Conservation (phyloP, 2,113 vertebrate genomes). For the Ptychochromis oligacanthus region DNA sequence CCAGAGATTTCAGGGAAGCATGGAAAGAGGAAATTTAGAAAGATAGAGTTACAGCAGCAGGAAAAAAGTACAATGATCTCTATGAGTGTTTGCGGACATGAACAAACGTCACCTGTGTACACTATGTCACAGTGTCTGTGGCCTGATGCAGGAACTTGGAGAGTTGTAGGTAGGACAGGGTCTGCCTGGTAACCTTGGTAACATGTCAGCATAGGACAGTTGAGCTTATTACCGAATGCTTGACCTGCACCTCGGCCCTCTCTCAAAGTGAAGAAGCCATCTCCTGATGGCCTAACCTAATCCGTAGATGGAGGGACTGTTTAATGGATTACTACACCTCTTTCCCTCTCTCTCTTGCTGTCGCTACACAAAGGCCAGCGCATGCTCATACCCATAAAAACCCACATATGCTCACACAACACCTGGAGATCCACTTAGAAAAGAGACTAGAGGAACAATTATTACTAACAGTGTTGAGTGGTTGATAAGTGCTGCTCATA, state of each 20-base stretch:
- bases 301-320: slow-evolving; percentile 75
- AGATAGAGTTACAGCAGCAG: slow-evolving; percentile 33
- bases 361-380: slow-evolving; percentile 33
- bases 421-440: slow-evolving; percentile 33
- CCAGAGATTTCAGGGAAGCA: slow-evolving; percentile 34
- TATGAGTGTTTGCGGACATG: background rate
- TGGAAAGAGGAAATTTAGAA: slow-evolving; percentile 23
- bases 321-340: slow-evolving; percentile 79
- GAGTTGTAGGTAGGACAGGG: slow-evolving; percentile 45
- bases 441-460: slow-evolving; percentile 18
- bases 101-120: slow-evolving; percentile 7
- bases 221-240: slow-evolving; percentile 82
- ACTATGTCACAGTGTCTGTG: slow-evolving; percentile 15
- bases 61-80: background rate
- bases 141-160: slow-evolving; percentile 44
- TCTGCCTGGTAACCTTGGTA: slow-evolving; percentile 73
- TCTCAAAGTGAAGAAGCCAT: slow-evolving; percentile 76
- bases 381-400: slow-evolving; percentile 16
- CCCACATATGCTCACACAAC: slow-evolving; percentile 6
- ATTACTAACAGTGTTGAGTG: slow-evolving; percentile 31
- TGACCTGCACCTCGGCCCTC: slow-evolving; percentile 73
- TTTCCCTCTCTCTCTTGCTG: slow-evolving; percentile 18
- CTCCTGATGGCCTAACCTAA: slow-evolving; percentile 79
- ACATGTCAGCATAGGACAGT: slow-evolving; percentile 71
- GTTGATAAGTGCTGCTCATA: slow-evolving; percentile 41